phyloP scores from a whole-genome alignment of 2,888 invertebrate genomes.

The Theretra japonica region DNA sequence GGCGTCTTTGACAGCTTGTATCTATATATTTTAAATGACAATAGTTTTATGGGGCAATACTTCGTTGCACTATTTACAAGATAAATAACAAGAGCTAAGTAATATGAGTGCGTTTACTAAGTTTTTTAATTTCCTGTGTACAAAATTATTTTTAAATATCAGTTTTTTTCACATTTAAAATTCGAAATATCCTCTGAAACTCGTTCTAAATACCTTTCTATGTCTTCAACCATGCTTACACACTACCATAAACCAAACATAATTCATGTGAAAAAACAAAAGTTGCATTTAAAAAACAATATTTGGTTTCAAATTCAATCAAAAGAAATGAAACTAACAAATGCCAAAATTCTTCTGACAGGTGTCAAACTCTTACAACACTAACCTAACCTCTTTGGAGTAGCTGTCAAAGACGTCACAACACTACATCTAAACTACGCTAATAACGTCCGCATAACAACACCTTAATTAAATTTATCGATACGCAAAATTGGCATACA shows the following conservation, averaged over 20 bases:
- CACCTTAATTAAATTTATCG: constrained; percentile 10
- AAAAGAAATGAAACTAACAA: background rate
- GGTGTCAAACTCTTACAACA: constrained; percentile 1
- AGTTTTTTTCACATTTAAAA: too few species aligned
- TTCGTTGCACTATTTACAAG: background rate
- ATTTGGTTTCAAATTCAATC: background rate
- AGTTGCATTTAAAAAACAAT: background rate
- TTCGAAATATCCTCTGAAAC: too few species aligned
- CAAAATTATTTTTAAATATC: too few species aligned
- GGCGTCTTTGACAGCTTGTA: constrained; percentile 13
- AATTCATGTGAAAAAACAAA: background rate
- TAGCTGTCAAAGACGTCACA: constrained; percentile 2
- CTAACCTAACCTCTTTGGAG: background rate
- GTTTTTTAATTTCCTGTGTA: background rate
- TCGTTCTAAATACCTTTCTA: too few species aligned
- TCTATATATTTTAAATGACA: background rate
- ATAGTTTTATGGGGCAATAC: constrained; percentile 9
- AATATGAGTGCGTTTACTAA: background rate
- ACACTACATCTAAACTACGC: constrained; percentile 13
- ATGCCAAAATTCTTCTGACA: background rate
- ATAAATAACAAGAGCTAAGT: background rate
- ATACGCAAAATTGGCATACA: constrained; percentile 24
- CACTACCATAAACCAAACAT: too few species aligned
- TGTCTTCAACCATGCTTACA: too few species aligned
- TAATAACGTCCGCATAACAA: constrained; percentile 17